These are phyloP conservation scores for Rissa tridactyla DNA, from an alignment of 2,113 vertebrate species.

Conservation along the genomic window DNA sequence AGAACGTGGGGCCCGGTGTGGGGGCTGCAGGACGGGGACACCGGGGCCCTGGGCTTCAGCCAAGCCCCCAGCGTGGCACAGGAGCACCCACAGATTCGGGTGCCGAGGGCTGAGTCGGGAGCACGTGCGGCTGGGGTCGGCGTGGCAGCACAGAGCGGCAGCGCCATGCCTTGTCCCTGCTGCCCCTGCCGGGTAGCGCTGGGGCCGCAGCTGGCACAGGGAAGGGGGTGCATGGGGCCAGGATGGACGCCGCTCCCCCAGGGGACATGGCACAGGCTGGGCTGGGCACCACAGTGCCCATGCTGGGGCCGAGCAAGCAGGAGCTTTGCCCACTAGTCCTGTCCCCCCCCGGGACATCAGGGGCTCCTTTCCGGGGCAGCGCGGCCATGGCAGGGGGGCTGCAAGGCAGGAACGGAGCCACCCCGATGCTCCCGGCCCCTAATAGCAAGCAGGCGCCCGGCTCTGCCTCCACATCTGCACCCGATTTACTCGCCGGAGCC, in stretches of 20 bases:
- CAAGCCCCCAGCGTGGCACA: not conserved
- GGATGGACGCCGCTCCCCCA: rapidly evolving
- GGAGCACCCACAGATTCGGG: not conserved
- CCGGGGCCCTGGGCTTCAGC: rapidly evolving
- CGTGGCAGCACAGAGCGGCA: not conserved
- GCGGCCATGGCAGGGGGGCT: not conserved
- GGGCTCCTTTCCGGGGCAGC: rapidly evolving
- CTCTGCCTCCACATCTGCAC: slow-evolving; percentile 26
- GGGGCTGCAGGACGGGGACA: not conserved
- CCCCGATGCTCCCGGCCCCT: not conserved
- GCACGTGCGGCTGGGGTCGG: rapidly evolving
- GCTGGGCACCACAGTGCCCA: not conserved
- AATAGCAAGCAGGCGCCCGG: slow-evolving; percentile 4
- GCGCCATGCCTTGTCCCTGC: not conserved
- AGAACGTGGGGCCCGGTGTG: not conserved
- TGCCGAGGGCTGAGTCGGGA: rapidly evolving
- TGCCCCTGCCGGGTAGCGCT: not conserved
- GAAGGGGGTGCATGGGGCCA: rapidly evolving
- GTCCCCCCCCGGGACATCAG: rapidly evolving
- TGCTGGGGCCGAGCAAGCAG: not conserved
- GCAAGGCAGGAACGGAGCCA: not conserved
- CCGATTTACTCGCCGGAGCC: slow-evolving; percentile 31
- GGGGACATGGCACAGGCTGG: not conserved
- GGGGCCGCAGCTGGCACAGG: not conserved
- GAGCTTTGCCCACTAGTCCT: not conserved